Percentiles rank a stretch among this genome's conserved stretches.
phyloP scores from a whole-genome alignment of 1,140 invertebrate genomes.

The Rhyacophila brunnea region DNA sequence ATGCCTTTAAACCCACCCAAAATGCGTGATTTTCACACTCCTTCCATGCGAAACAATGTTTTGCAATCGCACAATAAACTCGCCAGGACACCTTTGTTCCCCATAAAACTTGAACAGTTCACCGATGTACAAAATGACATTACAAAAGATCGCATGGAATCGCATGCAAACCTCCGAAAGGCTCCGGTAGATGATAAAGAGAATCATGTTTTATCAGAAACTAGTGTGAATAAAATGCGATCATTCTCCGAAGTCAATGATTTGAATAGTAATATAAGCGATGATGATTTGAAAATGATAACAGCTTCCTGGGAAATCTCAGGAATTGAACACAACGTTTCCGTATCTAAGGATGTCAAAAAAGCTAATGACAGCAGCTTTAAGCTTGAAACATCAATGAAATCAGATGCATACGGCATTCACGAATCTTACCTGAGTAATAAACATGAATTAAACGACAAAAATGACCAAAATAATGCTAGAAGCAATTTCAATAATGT shows the following conservation, averaged over 20 bases:
- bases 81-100: not conserved
- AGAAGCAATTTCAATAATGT: too few relatives aligned
- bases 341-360: too few relatives aligned
- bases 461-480: too few relatives aligned
- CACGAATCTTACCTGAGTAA: too few relatives aligned
- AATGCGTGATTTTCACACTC: constrained; percentile 15
- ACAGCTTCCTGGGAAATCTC: too few relatives aligned
- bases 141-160: not conserved
- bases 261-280: not conserved
- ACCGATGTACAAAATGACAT: not conserved
- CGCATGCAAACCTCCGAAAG: not conserved
- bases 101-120: constrained; percentile 8
- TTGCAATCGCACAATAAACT: constrained; percentile 1
- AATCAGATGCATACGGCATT: too few relatives aligned
- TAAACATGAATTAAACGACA: too few relatives aligned
- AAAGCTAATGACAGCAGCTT: too few relatives aligned
- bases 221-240: not conserved
- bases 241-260: not conserved
- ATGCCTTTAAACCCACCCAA: constrained; percentile 9
- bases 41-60: constrained; percentile 4
- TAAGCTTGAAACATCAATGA: too few relatives aligned
- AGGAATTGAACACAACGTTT: too few relatives aligned
- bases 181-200: not conserved
- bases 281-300: too few relatives aligned
- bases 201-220: not conserved